Evolutionary conservation across 2,797 vertebrate genomes (phyloP), one percentile per base, ranked within the genome.

Genomic region (Choloepus didactylus): DNA sequence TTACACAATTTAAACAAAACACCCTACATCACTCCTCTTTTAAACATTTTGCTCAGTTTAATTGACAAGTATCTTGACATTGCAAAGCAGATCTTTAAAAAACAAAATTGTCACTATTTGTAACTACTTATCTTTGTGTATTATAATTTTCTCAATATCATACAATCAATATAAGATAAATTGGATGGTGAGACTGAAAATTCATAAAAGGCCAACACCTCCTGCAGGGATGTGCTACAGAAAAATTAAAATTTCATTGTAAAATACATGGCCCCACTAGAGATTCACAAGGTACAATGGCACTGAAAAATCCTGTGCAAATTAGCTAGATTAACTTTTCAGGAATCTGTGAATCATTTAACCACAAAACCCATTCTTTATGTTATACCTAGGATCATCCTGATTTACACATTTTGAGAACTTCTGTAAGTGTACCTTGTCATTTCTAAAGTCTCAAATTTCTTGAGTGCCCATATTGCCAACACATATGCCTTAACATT

Each of bases 1-100:
- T 31, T 29, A 87, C 35, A 67, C n/a, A 80, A 91, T 64, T 91
- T 85, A 87, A 87, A 51, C 35, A 62, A 95, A 94, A 75, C 70
- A 14, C 75, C 41, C 54, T 60, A 31, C 54, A 19, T 5, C 56
- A 16, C 10, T 88, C 49, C 25, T 69, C 27, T 66, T 83, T 41
- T 3, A 76, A 25, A 41, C 14, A 49, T 87, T 89, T 67, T 59
- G 3, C 5, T 75, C 56, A 46, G 29, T 79, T 92, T 89, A 77
- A 80, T 67, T 92, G 38, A 35, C 72, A 85, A 44, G 21, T 67
- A 92, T 59, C 46, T 51, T 94, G 27, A 94, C 14, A 85, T 6
- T 87, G 66, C 14, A 59, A 94, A 87, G 49, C 12, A 89, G 2
- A 86, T 87, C 59, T 87, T 87, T 35, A 31, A 54, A 87, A 86